Conservation (phyloP, 2,888 invertebrate genomes). For the Nymphalis c-album region DNA sequence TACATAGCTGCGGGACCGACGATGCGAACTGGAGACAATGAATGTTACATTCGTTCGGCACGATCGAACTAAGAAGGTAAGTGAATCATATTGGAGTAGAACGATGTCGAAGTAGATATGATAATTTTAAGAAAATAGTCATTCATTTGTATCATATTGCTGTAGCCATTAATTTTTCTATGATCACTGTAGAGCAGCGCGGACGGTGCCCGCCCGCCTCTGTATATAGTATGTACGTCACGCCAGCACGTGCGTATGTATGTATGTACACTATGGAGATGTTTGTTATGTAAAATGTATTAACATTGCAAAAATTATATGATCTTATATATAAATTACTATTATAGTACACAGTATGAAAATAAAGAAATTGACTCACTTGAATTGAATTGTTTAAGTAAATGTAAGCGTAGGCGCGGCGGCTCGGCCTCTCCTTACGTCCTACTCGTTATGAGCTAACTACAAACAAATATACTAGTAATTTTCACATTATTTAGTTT, state of each 20-base stretch:
- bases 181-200: slow-evolving; percentile 62
- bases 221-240: slow-evolving; percentile 53
- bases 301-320: slow-evolving; percentile 82
- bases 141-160: slow-evolving; percentile 82
- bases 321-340: slow-evolving; percentile 81
- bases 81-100: slow-evolving; percentile 78
- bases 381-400: slow-evolving; percentile 76
- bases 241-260: slow-evolving; percentile 60
- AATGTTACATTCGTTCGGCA: slow-evolving; percentile 69
- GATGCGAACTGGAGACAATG: slow-evolving; percentile 63
- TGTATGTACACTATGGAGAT: slow-evolving; percentile 78
- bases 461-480: slow-evolving; percentile 49
- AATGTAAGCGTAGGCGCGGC: slow-evolving; percentile 59
- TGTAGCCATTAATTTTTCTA: slow-evolving; percentile 80
- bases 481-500: slow-evolving; percentile 73
- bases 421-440: slow-evolving; percentile 28
- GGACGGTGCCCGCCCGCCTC: slow-evolving; percentile 49
- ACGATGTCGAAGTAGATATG: slow-evolving; percentile 79
- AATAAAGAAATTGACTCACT: slow-evolving; percentile 80
- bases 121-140: slow-evolving; percentile 82
- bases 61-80: slow-evolving; percentile 61
- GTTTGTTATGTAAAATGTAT: slow-evolving; percentile 81
- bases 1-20: slow-evolving; percentile 75
- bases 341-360: slow-evolving; percentile 79
- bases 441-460: slow-evolving; percentile 23